phyloP scores from a whole-genome alignment of 2,113 vertebrate genomes.

The Nannobrachium achirus region DNA sequence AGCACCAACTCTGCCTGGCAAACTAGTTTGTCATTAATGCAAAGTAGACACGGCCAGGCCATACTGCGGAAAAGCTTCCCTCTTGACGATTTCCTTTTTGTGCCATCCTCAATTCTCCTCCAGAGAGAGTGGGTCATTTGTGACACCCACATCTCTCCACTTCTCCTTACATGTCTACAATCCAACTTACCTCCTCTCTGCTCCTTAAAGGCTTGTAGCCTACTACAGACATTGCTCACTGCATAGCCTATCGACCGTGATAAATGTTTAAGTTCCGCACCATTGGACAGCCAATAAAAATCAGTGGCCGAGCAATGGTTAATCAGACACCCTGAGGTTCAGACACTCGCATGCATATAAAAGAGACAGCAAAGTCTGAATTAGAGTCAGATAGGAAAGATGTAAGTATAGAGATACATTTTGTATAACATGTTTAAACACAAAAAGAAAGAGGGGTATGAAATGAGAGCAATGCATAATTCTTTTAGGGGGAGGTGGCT shows the following conservation, averaged over 20 bases:
- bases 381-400: too few species aligned
- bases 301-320: slow-evolving; percentile 69
- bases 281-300: slow-evolving; percentile 82
- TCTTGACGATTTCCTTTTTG: slow-evolving; percentile 37
- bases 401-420: too few species aligned
- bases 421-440: too few species aligned
- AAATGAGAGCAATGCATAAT: slow-evolving; percentile 4
- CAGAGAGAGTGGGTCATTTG: slow-evolving; percentile 49
- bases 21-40: slow-evolving; percentile 51
- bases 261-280: slow-evolving; percentile 81
- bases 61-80: slow-evolving; percentile 50
- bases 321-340: slow-evolving; percentile 71
- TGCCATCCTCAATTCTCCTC: slow-evolving; percentile 61
- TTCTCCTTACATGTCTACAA: too few species aligned
- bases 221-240: slow-evolving; percentile 53
- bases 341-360: too few species aligned
- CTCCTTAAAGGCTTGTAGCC: slow-evolving; percentile 66
- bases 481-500: too few species aligned
- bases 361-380: too few species aligned
- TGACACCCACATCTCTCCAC: slow-evolving; percentile 16
- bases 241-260: slow-evolving; percentile 72
- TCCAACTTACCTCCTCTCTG: not conserved
- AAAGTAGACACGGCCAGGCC: slow-evolving; percentile 26
- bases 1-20: slow-evolving; percentile 29
- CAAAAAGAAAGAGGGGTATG: slow-evolving; percentile 15